Conservation (phyloP, 2,113 vertebrate genomes). For the Callipepla californica region DNA sequence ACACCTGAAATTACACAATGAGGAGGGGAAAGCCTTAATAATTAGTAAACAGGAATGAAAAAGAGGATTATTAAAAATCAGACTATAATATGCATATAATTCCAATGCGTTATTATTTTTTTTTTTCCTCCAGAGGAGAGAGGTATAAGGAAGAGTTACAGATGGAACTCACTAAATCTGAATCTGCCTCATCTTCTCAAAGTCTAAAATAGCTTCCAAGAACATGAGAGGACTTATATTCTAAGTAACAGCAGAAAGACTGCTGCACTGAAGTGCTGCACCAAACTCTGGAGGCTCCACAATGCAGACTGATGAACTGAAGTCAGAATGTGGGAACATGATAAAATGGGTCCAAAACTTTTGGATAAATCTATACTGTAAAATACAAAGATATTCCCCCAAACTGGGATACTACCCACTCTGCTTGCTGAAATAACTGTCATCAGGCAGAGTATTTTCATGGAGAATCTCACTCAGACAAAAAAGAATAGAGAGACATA, state of each 20-base stretch:
- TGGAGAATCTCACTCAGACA: neutral
- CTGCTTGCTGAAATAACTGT: neutral
- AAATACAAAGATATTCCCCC: neutral
- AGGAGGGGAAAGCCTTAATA: neutral
- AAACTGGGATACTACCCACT: neutral
- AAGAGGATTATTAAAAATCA: neutral
- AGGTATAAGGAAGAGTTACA: neutral
- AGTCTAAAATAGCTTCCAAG: neutral
- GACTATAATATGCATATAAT: neutral
- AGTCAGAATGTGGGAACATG: neutral
- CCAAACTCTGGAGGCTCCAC: neutral
- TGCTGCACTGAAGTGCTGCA: neutral
- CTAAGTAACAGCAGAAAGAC: neutral
- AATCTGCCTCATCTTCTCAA: neutral
- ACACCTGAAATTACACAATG: slow-evolving; percentile 82
- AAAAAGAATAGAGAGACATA: neutral
- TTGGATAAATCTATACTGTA: neutral
- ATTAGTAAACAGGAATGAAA: neutral
- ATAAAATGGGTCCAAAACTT: neutral
- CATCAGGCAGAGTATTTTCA: neutral
- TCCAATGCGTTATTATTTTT: neutral
- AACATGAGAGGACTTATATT: neutral
- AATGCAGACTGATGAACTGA: neutral
- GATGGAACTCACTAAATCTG: neutral
- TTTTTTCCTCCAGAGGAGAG: neutral